Percentiles rank a stretch among this genome's conserved stretches.
phyloP scores from a whole-genome alignment of 2,113 vertebrate species.

The Lagopus leucura region DNA sequence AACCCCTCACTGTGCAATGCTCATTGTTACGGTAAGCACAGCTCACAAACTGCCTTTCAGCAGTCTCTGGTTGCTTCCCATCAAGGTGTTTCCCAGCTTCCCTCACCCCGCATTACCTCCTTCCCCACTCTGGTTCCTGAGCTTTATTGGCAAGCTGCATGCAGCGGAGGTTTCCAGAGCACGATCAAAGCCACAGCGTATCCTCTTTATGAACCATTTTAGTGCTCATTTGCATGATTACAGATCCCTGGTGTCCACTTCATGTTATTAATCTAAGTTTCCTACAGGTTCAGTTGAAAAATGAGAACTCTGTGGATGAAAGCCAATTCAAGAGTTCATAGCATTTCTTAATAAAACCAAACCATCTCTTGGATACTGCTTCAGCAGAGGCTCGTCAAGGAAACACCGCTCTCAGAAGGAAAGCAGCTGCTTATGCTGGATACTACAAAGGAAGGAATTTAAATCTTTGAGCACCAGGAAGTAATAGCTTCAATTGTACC shows the following conservation, averaged over 20 bases:
- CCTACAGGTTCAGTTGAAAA: constrained; percentile 15
- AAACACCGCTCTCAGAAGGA: neutral
- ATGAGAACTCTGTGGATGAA: neutral
- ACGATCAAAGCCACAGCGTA: neutral
- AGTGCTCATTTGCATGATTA: constrained; percentile 50
- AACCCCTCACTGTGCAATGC: neutral
- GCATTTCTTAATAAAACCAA: constrained; percentile 5
- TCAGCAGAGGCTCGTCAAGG: neutral
- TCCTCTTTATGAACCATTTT: constrained; percentile 29
- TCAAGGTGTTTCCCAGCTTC: constrained; percentile 18
- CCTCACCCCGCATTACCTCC: neutral
- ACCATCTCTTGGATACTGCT: neutral
- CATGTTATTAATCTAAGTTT: constrained; percentile 6
- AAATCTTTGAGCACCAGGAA: neutral
- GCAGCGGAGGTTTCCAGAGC: neutral
- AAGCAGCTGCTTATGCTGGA: neutral
- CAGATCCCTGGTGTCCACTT: constrained; percentile 53
- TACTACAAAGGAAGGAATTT: neutral
- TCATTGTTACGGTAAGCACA: neutral
- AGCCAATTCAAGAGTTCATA: neutral
- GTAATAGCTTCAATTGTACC: neutral
- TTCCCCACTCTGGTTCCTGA: neutral
- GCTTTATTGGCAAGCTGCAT: constrained; percentile 17
- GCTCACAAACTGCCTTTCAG: constrained; percentile 18
- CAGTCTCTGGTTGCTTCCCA: neutral